Percentiles rank a stretch among this genome's conserved stretches.
phyloP scores from a whole-genome alignment of 2,888 invertebrate genomes.

The Orthosia cruda region DNA sequence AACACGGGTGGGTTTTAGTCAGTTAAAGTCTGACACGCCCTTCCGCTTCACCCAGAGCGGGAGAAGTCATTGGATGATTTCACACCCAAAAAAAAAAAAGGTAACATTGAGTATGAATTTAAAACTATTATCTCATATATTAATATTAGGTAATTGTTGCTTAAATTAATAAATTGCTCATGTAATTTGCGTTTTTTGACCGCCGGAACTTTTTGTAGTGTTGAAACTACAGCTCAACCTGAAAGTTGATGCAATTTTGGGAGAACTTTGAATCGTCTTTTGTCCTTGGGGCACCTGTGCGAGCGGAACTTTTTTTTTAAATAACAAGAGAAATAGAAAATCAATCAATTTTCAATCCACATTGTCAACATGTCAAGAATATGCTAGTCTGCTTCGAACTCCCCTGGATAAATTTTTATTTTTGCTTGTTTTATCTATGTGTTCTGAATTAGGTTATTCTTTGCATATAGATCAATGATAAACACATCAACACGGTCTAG shows the following conservation, averaged over 20 bases:
- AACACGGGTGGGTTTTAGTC: too few species aligned
- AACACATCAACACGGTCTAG: too few species aligned
- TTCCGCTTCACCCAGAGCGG: too few species aligned
- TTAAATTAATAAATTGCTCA: background rate
- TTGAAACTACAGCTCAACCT: background rate
- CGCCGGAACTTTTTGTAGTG: background rate
- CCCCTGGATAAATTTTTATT: background rate
- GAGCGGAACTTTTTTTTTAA: too few species aligned
- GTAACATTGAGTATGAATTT: background rate
- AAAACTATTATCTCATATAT: background rate
- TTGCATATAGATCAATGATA: background rate
- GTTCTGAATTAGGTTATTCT: background rate
- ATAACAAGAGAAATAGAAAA: conserved; percentile 2
- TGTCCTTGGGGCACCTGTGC: background rate
- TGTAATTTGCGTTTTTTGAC: background rate
- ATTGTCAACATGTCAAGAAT: background rate
- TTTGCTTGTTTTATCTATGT: background rate
- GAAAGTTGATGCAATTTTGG: background rate
- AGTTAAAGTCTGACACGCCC: too few species aligned
- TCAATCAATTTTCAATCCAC: background rate
- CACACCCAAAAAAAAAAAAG: too few species aligned
- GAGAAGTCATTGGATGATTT: too few species aligned
- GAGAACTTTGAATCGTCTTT: background rate
- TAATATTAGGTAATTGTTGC: too few species aligned
- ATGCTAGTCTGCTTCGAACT: background rate